These are phyloP conservation scores for Rosalia funebris DNA, from an alignment of 2,888 invertebrate genomes.

Conservation along the genomic window DNA sequence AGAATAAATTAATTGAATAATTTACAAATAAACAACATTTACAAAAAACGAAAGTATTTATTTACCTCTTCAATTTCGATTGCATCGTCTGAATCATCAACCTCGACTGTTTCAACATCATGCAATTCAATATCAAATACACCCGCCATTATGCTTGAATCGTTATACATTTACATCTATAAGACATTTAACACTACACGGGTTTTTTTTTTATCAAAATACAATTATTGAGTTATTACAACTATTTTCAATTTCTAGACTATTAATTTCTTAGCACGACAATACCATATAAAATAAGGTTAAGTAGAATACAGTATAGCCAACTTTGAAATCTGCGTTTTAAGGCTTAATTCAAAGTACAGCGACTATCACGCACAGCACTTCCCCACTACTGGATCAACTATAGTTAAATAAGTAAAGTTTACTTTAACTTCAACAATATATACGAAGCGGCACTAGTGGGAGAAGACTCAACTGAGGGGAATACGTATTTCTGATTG, in stretches of 20 bases:
- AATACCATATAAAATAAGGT: conserved; percentile 50
- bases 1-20: too few relatives aligned
- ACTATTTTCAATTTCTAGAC: conserved; percentile 37
- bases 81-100: conserved; percentile 81
- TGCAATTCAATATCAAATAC: conserved; percentile 94
- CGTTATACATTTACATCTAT: conserved; percentile 35
- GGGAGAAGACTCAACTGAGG: too few relatives aligned
- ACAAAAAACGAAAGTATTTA: too few relatives aligned
- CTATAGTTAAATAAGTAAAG: too few relatives aligned
- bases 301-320: conserved; percentile 45
- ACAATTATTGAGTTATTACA: conserved; percentile 35
- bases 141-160: conserved; percentile 73
- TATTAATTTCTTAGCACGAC: conserved; percentile 43
- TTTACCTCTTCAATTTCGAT: conserved; percentile 91
- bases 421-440: too few relatives aligned
- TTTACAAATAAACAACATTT: too few relatives aligned
- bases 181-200: conserved; percentile 32
- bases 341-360: too few relatives aligned
- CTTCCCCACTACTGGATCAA: too few relatives aligned
- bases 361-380: too few relatives aligned
- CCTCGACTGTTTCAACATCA: conserved; percentile 71
- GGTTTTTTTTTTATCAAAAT: too few relatives aligned
- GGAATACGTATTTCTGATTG: too few relatives aligned
- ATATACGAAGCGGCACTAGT: too few relatives aligned
- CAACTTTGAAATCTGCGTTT: conserved; percentile 33